These are phyloP conservation scores for Corvus moneduloides DNA, from an alignment of 2,113 vertebrate species.

Conservation along the genomic window DNA sequence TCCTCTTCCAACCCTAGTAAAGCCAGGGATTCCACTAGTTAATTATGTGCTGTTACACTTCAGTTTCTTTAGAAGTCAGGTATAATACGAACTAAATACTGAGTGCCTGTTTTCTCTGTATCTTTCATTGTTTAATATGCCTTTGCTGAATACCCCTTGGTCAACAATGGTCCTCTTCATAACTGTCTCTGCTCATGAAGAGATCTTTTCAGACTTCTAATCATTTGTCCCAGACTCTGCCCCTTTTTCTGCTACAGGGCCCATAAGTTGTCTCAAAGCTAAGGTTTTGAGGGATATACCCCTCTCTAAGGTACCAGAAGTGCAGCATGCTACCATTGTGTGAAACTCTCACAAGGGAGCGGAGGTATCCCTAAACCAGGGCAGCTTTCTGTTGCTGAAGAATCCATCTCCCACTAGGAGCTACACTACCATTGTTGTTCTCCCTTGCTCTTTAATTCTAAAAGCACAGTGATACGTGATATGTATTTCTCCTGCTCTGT, in stretches of 20 bases:
- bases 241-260: background rate
- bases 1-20: background rate
- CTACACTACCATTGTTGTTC: background rate
- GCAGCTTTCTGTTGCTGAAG: background rate
- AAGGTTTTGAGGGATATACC: background rate
- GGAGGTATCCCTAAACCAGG: background rate
- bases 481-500: conserved; percentile 15
- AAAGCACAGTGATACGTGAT: background rate
- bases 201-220: background rate
- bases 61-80: background rate
- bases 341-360: background rate
- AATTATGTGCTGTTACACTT: background rate
- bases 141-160: background rate
- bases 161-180: background rate
- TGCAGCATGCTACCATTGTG: background rate
- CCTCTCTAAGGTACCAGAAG: background rate
- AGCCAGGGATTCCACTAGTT: background rate
- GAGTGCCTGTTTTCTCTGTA: background rate
- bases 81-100: background rate
- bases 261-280: background rate
- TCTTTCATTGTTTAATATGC: background rate
- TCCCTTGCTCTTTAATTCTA: background rate
- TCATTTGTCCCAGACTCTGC: background rate
- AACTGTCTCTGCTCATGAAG: background rate
- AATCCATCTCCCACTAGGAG: background rate